These are phyloP conservation scores for Hydrocynus forskahlii DNA, from an alignment of 2,797 vertebrate species.

Conservation along the genomic window DNA sequence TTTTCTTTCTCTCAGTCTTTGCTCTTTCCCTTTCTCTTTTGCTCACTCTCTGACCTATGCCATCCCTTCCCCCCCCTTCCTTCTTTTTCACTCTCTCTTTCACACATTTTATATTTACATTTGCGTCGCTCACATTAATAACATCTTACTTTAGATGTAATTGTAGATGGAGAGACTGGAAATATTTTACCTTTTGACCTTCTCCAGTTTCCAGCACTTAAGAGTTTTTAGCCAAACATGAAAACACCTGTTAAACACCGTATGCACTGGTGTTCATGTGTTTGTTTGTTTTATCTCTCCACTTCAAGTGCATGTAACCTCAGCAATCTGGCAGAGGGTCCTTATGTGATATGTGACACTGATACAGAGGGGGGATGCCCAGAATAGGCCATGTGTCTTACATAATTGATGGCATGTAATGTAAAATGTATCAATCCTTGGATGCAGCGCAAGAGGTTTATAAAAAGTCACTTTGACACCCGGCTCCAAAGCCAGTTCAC, in stretches of 20 bases:
- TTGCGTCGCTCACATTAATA: not conserved
- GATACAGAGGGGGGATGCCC: conserved; percentile 19
- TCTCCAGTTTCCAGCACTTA: not conserved
- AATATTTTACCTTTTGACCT: not conserved
- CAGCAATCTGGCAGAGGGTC: conserved; percentile 13
- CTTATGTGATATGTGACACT: conserved; percentile 22
- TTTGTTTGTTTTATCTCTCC: not conserved
- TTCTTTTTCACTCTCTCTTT: not conserved
- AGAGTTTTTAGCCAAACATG: conserved; percentile 1
- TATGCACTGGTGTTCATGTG: too few species aligned
- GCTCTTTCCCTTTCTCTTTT: too few species aligned
- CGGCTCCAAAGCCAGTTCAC: conserved; percentile 28
- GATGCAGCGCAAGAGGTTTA: conserved; percentile 28
- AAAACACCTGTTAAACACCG: not conserved
- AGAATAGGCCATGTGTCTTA: conserved; percentile 42
- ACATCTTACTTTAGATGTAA: not conserved
- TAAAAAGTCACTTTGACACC: conserved; percentile 42
- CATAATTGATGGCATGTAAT: conserved; percentile 56
- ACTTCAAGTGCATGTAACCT: not conserved
- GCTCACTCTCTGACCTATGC: too few species aligned
- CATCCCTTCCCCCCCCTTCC: too few species aligned
- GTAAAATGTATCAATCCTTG: conserved; percentile 50
- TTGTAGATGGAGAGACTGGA: not conserved
- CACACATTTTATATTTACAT: not conserved
- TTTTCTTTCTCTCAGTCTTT: too few species aligned